Conservation (phyloP, 1,140 invertebrate genomes). For the Helicoverpa armigera region DNA sequence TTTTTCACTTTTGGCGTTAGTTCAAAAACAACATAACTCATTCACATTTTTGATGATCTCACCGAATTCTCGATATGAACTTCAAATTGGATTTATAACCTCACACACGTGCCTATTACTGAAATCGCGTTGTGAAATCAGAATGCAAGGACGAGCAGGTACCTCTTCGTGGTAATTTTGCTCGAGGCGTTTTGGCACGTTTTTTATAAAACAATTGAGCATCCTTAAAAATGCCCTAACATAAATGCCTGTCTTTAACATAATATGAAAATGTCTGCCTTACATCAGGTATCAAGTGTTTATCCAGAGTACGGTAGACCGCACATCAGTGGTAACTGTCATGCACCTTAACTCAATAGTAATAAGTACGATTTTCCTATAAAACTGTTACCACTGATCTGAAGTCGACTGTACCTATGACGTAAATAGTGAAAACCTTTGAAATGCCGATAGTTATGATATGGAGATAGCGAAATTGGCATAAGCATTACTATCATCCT, state of each 20-base stretch:
- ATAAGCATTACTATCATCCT: neutral
- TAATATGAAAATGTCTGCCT: neutral
- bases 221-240: neutral
- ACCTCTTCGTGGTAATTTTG: neutral
- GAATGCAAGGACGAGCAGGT: neutral
- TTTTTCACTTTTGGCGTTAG: constrained; percentile 42
- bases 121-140: constrained; percentile 33
- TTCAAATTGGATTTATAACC: constrained; percentile 21
- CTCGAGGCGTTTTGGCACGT: neutral
- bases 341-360: no score
- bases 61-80: constrained; percentile 42
- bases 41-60: constrained; percentile 52
- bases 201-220: neutral
- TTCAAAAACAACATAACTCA: constrained; percentile 31
- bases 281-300: neutral
- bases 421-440: neutral
- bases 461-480: constrained; percentile 1
- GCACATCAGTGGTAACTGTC: no score
- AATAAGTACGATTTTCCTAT: no score
- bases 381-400: no score
- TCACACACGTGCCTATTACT: neutral
- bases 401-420: neutral
- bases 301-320: neutral
- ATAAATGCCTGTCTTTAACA: no score
- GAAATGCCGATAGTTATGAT: neutral